Evolutionary conservation across 2,797 vertebrate genomes (phyloP), one percentile per base, ranked within the genome.

Genomic region (Myotis pilosus): DNA sequence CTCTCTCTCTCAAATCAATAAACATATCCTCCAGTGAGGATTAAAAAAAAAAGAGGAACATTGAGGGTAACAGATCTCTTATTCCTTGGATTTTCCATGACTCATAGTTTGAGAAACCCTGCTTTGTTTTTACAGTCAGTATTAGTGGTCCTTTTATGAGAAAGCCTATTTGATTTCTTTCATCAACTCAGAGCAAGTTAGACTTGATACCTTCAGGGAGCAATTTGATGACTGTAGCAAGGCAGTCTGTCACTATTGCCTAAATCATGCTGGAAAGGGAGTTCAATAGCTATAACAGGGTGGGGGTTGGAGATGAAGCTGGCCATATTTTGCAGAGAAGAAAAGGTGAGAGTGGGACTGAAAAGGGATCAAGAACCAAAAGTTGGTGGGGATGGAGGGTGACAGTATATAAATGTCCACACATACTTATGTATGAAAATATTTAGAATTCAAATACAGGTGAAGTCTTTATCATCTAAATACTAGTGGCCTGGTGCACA

Each of bases 291-390:
- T 71, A 1, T 33, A 87, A 64, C 11, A 85, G 28, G 44, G 15
- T 87, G 30, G 33, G n/a, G 36, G 33, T 3, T 75, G 90, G 22
- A 47, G 30, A 25, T 69, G 51, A 36, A 16, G 28, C 47, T 96
- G 60, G 38, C 38, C 47, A 87, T 74, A 66, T 92, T 92, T 85
- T 80, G 41, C 86, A 87, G 88, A 84, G 17, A 86, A 80, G 30
- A 71, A 51, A 82, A 83, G 15, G 11, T 85, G 57, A 81, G 41
- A 49, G 7, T 66, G 60, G 23, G 19, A 51, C 53, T 38, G 12
- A 38, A 87, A 92, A 66, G 60, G 41, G 17, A 62, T 64, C 44
- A 44, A 94, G 75, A 81, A 74, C n/a, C n/a, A 75, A 47, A n/a
- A 87, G 8, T 68, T 89, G 78, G n/a, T 83, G 8, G 25, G 60